Conservation (phyloP, 1,140 invertebrate genomes). For the Grapholita molesta region DNA sequence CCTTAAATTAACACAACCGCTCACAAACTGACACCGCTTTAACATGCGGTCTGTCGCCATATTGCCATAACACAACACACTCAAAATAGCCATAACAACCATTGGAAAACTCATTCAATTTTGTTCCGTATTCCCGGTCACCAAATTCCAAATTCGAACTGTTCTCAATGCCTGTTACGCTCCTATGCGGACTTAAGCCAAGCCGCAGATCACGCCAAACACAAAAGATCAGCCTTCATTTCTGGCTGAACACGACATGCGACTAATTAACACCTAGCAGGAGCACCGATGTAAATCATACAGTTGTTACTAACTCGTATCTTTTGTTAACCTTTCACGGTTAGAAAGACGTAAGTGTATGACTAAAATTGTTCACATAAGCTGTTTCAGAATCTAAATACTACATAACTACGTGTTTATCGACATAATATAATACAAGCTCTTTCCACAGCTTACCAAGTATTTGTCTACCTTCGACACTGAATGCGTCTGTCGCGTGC, state of each 20-base stretch:
- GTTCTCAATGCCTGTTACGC: too few relatives aligned
- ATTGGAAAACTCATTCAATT: too few relatives aligned
- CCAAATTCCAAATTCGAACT: too few relatives aligned
- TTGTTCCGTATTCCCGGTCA: too few relatives aligned
- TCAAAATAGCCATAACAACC: too few relatives aligned
- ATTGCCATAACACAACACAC: too few relatives aligned
- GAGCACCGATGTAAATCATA: background rate
- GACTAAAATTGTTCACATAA: background rate
- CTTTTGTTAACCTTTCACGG: background rate
- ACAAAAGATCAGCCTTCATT: background rate
- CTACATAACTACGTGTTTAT: background rate
- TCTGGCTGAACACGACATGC: background rate
- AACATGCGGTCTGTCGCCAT: background rate
- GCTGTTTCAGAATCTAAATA: background rate
- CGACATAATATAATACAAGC: background rate
- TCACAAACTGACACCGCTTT: background rate
- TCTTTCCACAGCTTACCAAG: too few relatives aligned
- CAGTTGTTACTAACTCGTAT: background rate
- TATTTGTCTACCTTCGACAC: too few relatives aligned
- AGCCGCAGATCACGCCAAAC: too few relatives aligned
- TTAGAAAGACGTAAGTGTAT: background rate
- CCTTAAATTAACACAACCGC: background rate
- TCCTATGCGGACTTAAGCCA: too few relatives aligned
- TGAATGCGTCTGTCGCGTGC: too few relatives aligned
- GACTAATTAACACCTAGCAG: background rate